Percentiles rank a stretch among this genome's conserved stretches.
phyloP scores from a whole-genome alignment of 2,888 invertebrate genomes.

The Chrysolina oricalcia region DNA sequence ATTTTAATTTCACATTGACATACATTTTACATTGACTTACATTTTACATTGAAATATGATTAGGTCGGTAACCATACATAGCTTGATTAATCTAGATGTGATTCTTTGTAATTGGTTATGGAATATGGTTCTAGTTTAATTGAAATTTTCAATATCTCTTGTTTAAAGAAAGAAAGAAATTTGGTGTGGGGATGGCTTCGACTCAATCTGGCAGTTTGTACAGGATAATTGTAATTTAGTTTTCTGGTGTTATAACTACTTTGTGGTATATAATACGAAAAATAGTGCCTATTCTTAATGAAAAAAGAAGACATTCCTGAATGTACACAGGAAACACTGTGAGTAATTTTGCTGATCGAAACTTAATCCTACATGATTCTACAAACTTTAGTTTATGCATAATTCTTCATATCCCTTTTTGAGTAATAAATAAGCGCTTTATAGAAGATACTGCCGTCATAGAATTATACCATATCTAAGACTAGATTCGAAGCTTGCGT shows the following conservation, averaged over 20 bases:
- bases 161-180: background rate
- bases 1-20: background rate
- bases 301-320: background rate
- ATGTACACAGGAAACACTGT: background rate
- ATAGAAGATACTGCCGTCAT: constrained; percentile 8
- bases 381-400: background rate
- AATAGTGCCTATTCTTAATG: background rate
- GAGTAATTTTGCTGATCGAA: background rate
- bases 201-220: background rate
- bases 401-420: background rate
- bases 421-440: background rate
- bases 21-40: no score
- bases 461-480: no score
- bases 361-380: constrained; percentile 5
- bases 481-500: no score
- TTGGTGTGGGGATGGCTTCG: background rate
- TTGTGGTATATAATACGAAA: background rate
- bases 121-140: background rate
- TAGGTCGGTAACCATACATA: background rate
- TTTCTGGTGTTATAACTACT: constrained; percentile 3
- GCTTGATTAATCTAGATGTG: background rate
- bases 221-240: constrained; percentile 7
- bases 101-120: background rate
- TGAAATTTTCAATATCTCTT: constrained; percentile 6
- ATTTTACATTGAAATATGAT: background rate